phyloP scores from a whole-genome alignment of 2,888 invertebrate species.

The Dasysyrphus tricinctus region DNA sequence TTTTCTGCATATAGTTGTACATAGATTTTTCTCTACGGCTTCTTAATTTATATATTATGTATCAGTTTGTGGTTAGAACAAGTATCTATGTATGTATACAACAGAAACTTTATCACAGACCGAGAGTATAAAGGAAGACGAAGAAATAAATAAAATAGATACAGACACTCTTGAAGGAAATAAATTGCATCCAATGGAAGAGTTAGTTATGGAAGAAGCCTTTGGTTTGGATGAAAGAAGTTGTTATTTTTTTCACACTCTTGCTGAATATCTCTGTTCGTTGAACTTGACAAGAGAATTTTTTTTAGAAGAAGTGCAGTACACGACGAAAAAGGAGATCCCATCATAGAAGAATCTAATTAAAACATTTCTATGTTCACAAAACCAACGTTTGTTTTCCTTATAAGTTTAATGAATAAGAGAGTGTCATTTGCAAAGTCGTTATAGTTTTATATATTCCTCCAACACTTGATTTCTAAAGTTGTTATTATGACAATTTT shows the following conservation, averaged over 20 bases:
- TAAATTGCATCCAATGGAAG: constrained; percentile 66
- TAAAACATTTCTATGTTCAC: constrained; percentile 13
- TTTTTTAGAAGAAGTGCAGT: not conserved
- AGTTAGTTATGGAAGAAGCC: constrained; percentile 1
- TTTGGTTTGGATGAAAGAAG: constrained; percentile 32
- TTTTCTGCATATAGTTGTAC: constrained; percentile 33
- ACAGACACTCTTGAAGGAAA: constrained; percentile 64
- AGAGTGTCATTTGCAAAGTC: constrained; percentile 28
- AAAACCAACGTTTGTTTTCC: not conserved
- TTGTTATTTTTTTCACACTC: constrained; percentile 45
- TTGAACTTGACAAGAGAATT: constrained; percentile 59
- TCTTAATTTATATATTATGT: constrained; percentile 47
- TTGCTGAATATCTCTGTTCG: constrained; percentile 61
- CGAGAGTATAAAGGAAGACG: constrained; percentile 15
- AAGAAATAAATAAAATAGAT: constrained; percentile 26
- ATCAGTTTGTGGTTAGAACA: constrained; percentile 57
- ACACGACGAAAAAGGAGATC: not conserved
- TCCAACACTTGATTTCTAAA: constrained; percentile 56
- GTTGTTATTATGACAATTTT: constrained; percentile 9
- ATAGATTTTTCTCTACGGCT: constrained; percentile 31
- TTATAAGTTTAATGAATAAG: constrained; percentile 15
- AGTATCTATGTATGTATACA: constrained; percentile 32
- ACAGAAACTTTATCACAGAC: constrained; percentile 6
- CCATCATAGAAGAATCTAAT: constrained; percentile 14
- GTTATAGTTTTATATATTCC: constrained; percentile 33